Base-by-base conservation (phyloP, 2,888 invertebrate genomes). In the Amphiduros pacificus region DNA sequence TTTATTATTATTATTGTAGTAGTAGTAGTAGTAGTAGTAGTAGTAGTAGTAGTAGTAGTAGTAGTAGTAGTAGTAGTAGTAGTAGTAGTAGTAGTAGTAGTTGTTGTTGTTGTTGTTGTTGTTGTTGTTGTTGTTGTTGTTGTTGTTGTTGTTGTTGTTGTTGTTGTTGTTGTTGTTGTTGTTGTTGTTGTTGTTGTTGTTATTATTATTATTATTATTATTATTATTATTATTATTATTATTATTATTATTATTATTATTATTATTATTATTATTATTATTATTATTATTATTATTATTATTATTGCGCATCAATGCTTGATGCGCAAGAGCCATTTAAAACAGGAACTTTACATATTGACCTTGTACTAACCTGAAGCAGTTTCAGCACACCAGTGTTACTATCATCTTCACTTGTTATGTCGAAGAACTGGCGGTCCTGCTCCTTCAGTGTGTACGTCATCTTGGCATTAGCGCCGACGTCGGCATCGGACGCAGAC, bases 341-440 rank as follows among this genome's bases (percentile, higher is more conserved):
- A n/a, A n/a, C n/a, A n/a, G n/a, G n/a, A n/a, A n/a, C n/a, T n/a
- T n/a, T n/a, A n/a, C n/a, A n/a, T n/a, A n/a, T n/a, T n/a, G n/a
- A n/a, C n/a, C n/a, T 36, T 36, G 36, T 36, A 17, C 20, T 50
- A n/a, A 69, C 69, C 64, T 65, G 31, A n/a, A 36, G 24, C 11
- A 69, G 62, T 41, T 64, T 69, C 20, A 69, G 26, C 14, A 64
- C 62, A 6, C 65, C 69, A 28, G 62, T 32, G 27, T 55, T 36
- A 24, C 53, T 55, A 29, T 51, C 48, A 48, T 36, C 50, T 5
- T 64, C 55, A 4, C 62, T 59, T 28, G 66, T 65, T 14, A 60
- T 60, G 29, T 59, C 63, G 56, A 69, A 69, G 31, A 54, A 27
- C n/a, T 41, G 20, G 14, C 36, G 26, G 27, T 60, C 57, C 6